A percentile compares a stretch with the other conserved stretches of the same genome.
These are phyloP conservation scores for Eospalax fontanierii DNA, from an alignment of 2,797 vertebrate genomes.

Conservation along the genomic window DNA sequence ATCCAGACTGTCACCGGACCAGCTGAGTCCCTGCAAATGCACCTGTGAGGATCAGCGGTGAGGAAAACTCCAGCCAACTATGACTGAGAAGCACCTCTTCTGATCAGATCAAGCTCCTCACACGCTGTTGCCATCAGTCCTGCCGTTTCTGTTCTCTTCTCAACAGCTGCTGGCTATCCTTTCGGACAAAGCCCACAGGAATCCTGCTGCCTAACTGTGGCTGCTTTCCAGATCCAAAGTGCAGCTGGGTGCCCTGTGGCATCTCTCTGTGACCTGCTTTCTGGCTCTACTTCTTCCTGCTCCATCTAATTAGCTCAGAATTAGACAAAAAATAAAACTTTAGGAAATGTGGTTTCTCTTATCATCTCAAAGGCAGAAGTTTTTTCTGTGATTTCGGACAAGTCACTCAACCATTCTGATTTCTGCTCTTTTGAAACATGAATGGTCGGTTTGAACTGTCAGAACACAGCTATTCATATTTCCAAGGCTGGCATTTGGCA, in stretches of 20 bases:
- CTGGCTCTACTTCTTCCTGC: background rate
- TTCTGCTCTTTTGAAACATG: slow-evolving; percentile 60
- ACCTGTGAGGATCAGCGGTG: background rate
- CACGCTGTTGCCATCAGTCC: background rate
- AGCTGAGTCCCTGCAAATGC: background rate
- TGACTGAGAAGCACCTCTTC: background rate
- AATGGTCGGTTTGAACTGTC: slow-evolving; percentile 39
- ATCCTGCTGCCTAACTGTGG: background rate
- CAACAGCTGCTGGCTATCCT: background rate
- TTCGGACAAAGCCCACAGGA: background rate
- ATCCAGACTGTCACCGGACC: background rate
- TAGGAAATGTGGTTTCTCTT: slow-evolving; percentile 56
- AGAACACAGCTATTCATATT: slow-evolving; percentile 6
- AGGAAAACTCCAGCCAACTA: background rate
- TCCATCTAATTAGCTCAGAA: background rate
- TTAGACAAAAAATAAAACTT: background rate
- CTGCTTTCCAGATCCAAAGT: background rate
- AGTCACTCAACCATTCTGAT: slow-evolving; percentile 58
- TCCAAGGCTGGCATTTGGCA: background rate
- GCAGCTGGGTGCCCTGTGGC: background rate
- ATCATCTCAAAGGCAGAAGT: slow-evolving; percentile 51
- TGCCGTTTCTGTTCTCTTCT: background rate
- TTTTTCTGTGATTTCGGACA: slow-evolving; percentile 47
- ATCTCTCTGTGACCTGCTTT: background rate
- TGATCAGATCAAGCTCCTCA: background rate